Evolutionary conservation across 2,113 vertebrate species (phyloP), one percentile per base, ranked within the genome.

Genomic region (Takifugu flavidus): DNA sequence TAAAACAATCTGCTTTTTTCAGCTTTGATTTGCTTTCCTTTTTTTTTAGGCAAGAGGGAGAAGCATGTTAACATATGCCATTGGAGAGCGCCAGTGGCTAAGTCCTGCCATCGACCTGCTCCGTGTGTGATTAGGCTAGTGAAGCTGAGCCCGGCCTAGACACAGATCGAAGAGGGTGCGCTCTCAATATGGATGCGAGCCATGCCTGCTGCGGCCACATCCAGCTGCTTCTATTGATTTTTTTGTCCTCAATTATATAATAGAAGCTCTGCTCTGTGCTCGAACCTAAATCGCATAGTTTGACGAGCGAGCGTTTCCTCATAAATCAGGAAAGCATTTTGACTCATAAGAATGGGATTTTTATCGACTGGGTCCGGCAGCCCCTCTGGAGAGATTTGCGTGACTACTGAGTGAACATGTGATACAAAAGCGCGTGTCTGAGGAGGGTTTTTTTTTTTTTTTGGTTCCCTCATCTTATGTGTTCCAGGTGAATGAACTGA

Each of bases 191-290:
- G 87, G 88, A 89, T 82, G 89, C 25, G 59, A 71, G 65, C 62
- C 59, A 53, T 7, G 80, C 79, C 73, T 63, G 74, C 79, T 62
- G 43, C 52, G 34, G 83, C 81, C 86, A 88, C 77, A 69, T 87
- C 83, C 88, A 87, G 89, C 90, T 89, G 89, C 84, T 61, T 57
- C 59, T 77, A 92, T 92, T 86, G 91, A 92, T 92, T 91, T 88
- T 92, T 91, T 88, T 88, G 67, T 72, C 89, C 87, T 91, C 89
- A 91, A 90, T 92, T 92, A 91, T 90, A 90, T 90, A 90, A 92
- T 88, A 86, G 87, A 85, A 81, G 83, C 85, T 82, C 74, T 85
- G 85, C 88, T 89, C 83, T 70, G 82, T 86, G 86, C 85, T 89
- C 82, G 67, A 84, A 77, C 77, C 82, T 81, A 83, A 86, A 89